Evolutionary conservation across 2,888 invertebrate genomes (phyloP).

Genomic region (Strigamia crassipes): DNA sequence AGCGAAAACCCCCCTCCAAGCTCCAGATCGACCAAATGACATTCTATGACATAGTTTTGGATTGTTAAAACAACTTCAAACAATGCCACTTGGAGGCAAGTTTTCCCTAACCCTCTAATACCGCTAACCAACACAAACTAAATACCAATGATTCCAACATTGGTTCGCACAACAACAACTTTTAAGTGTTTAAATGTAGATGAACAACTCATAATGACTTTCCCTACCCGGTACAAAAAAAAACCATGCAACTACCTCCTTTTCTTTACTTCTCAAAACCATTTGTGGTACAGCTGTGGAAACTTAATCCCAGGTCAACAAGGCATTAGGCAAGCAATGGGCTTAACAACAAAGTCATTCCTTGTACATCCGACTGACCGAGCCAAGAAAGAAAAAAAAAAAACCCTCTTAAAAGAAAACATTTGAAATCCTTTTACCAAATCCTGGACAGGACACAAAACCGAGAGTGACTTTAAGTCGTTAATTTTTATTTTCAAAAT

Average conservation of each 20-base stretch:
- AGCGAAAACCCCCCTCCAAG: too few species aligned
- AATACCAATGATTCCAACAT: too few species aligned
- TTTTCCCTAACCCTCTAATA: too few species aligned
- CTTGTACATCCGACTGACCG: not conserved
- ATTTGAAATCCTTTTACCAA: not conserved
- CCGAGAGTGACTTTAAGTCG: not conserved
- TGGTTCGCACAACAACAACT: too few species aligned
- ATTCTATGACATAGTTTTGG: too few species aligned
- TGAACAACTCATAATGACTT: not conserved
- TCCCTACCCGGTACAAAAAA: not conserved
- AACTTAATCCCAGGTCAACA: slow-evolving; percentile 39
- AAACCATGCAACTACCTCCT: not conserved
- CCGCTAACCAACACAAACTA: too few species aligned
- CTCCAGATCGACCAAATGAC: too few species aligned
- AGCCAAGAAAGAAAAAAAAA: not conserved
- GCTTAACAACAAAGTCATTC: slow-evolving; percentile 27
- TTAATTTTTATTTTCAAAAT: slow-evolving; percentile 14
- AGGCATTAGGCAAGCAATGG: slow-evolving; percentile 38
- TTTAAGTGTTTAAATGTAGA: too few species aligned
- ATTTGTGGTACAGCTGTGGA: slow-evolving; percentile 1
- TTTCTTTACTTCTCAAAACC: not conserved
- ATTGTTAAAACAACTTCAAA: too few species aligned
- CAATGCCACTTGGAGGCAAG: too few species aligned
- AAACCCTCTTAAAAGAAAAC: not conserved
- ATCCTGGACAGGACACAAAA: not conserved